Base-by-base conservation (phyloP, 2,797 vertebrate species). In the Muraenolepis orangiensis region DNA sequence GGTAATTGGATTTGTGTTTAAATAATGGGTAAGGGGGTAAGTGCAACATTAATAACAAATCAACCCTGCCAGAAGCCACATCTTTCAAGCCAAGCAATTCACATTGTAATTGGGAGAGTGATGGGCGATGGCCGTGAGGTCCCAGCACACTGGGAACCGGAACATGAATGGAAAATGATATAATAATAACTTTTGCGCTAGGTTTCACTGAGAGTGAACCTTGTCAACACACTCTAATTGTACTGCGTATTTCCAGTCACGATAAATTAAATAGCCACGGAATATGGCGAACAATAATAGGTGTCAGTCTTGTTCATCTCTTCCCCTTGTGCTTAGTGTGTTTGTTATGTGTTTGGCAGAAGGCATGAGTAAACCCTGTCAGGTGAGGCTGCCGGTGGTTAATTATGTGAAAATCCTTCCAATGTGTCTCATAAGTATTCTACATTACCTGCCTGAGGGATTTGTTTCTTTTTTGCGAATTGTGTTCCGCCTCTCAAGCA, bases 401-500 rank as follows among this genome's bases (percentile, higher is more conserved):
- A 20, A 70, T 36, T 70, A 36, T 32, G 28, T 66, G 28, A 16
- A 66, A 66, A 70, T 23, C 68, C 68, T 12, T n/a, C n/a, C 31
- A 23, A 0, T 36, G 30, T 34, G 28, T 69, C 67, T 20, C 67
- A 1, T 66, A 70, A 26, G 20, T 70, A 38, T 70, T 70, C n/a
- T 38, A 70, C n/a, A 32, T 70, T 36, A 34, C 68, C 34, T 34
- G 69, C 69, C 34, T 70, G 11, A 38, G 69, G 34, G 69, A 70
- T 23, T 70, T 38, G 69, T 70, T 70, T 23, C n/a, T 32, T 70
- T 70, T 23, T 34, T 32, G 20, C 23, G 69, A 70, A 70, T 70
- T 66, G 23, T 29, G 29, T 66, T 66, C n/a, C 20, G 69, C 69
- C 69, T 70, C 69, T 70, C 69, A 34, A 70, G 34, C n/a, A 36